Evolutionary conservation across 2,888 invertebrate genomes (phyloP), one percentile per base, ranked within the genome.

Genomic region (Drosophila conformis): DNA sequence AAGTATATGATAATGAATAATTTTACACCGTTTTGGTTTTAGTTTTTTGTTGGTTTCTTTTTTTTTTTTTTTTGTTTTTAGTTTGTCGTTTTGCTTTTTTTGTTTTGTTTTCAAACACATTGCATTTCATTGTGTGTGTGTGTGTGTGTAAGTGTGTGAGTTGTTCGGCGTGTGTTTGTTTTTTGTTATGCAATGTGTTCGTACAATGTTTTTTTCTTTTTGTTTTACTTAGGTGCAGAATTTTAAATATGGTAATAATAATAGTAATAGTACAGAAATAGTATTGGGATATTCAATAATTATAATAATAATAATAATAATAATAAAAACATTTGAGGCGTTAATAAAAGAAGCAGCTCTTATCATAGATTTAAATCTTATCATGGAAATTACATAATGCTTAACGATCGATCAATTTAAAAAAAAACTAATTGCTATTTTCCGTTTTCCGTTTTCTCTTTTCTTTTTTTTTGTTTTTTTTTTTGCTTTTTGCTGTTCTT

Each of bases 251-350:
- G 40, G 8, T 79, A 78, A 78, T 78, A 58, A 75, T 70, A 75
- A 62, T 74, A 52, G 57, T 74, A 75, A 76, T 76, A 67, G 71
- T 75, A 75, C 76, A 75, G 76, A 67, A 76, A 58, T 66, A 33
- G 76, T 74, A 54, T 62, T 52, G 66, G 76, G 76, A 71, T 80
- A 76, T 64, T 63, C 61, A 75, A 56, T 59, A 18, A 54, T 68
- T 53, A 80, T 80, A 27, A 27, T 27, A 27, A 64, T 69, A 66
- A 71, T 66, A 59, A 77, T 76, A 57, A 73, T 74, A 74, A 61
- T 75, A 56, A 68, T 69, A 70, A 73, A 83, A 83, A 83, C 83
- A 85, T 76, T 71, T 73, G 56, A 73, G 78, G 82, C 78, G 58
- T 67, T 73, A 67, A 73, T 73, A 65, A 78, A 77, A 77, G 58